Conservation (phyloP, 2,797 vertebrate species). For the Dallia pectoralis region DNA sequence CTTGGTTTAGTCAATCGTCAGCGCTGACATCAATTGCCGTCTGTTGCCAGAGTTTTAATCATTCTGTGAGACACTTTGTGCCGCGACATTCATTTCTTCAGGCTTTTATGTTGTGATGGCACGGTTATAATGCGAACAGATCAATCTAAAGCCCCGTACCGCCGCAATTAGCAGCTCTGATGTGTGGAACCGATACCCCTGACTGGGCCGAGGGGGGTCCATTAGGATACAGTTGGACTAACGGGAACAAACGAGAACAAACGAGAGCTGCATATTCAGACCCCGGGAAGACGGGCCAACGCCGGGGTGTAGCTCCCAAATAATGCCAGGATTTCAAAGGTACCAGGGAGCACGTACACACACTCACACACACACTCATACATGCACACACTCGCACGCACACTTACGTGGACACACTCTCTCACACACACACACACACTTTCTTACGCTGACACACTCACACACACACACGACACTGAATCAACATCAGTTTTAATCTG, state of each 20-base stretch:
- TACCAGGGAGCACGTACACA: background rate
- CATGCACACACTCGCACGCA: no score
- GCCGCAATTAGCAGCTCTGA: conserved; percentile 35
- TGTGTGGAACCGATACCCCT: conserved; percentile 31
- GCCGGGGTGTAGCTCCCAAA: conserved; percentile 4
- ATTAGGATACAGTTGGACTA: conserved; percentile 24
- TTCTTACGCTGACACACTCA: no score
- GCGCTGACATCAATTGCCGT: background rate
- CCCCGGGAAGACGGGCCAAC: no score
- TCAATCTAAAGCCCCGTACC: conserved; percentile 34
- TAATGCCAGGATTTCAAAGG: conserved; percentile 17
- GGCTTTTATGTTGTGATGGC: conserved; percentile 7
- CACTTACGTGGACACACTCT: no score
- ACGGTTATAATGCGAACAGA: conserved; percentile 14
- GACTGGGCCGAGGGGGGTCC: conserved; percentile 27
- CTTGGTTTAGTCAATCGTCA: background rate
- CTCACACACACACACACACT: no score
- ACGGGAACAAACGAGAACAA: conserved; percentile 15
- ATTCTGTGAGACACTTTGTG: conserved; percentile 19
- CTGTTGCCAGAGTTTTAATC: conserved; percentile 25
- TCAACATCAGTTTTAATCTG: no score
- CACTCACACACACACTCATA: no score
- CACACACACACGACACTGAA: no score
- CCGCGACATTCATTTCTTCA: conserved; percentile 26
- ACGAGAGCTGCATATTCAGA: background rate